Base-by-base conservation (phyloP, 2,797 vertebrate genomes). In the Tenualosa thibaudeaui region DNA sequence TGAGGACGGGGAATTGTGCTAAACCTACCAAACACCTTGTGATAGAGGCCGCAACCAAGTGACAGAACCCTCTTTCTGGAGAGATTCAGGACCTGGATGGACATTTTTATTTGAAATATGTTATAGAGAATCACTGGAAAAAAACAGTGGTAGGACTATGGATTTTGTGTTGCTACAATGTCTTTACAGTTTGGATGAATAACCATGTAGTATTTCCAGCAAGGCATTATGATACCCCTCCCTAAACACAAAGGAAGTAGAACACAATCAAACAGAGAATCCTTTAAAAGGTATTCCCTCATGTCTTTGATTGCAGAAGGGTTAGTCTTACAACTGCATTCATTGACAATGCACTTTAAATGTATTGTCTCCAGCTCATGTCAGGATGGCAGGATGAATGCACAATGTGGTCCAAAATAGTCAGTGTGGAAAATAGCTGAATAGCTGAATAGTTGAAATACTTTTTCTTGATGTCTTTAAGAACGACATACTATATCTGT, bases 331-430 rank as follows among this genome's bases (percentile, higher is more conserved):
- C 90, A 82, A 51, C 22, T 94, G 92, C 94, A 94, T 94, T 93
- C 86, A 91, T 93, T 93, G 93, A 93, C 91, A 62, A 94, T 90
- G 95, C 95, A 95, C 94, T 95, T 95, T 96, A 96, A 91, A 93
- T 91, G 90, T 90, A 90, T 90, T 88, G 91, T 88, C 89, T 17
- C 89, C 88, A 83, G 88, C 84, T 85, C 83, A 78, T 82, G 53
- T 58, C 49, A 88, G 82, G 85, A 75, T 49, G 58, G 40, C 13
- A 81, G 83, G 83, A 83, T 43, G 68, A 91, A 94, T 93, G 94
- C 94, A 95, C 94, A 95, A 94, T 92, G 93, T 56, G 17, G 31
- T 31, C 31, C 31, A 31, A 71, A 37, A 13, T 40, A 7, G 43
- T 46, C 5, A 46, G 19, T 65, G 58, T 24, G 22, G n/a, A 24